These are phyloP conservation scores for Scaptodrosophila latifasciaeformis DNA, from an alignment of 2,888 invertebrate genomes.

Conservation along the genomic window DNA sequence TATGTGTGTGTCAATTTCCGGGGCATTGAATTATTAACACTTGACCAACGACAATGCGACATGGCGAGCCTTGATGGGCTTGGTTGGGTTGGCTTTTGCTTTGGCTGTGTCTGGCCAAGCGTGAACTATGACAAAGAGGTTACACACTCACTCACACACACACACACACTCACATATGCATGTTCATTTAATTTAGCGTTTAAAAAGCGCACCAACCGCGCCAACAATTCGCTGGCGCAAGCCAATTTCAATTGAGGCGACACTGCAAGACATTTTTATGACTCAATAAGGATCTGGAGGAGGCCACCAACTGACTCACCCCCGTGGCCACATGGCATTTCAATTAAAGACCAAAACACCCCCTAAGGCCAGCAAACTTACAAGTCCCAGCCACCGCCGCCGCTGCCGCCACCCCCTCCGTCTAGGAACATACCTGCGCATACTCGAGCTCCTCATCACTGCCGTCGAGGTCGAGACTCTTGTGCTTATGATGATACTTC, in stretches of 20 bases:
- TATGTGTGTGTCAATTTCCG: constrained; percentile 33
- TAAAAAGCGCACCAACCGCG: constrained; percentile 14
- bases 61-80: constrained; percentile 16
- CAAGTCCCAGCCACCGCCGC: too few species aligned
- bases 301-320: not conserved
- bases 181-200: too few species aligned
- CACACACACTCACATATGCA: too few species aligned
- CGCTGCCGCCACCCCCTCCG: too few species aligned
- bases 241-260: constrained; percentile 59
- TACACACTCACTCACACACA: constrained; percentile 2
- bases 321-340: constrained; percentile 10
- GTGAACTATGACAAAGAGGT: constrained; percentile 36
- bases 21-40: constrained; percentile 54
- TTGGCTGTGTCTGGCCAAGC: constrained; percentile 48
- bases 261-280: constrained; percentile 55
- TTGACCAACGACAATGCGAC: constrained; percentile 43
- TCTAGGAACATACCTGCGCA: constrained; percentile 75
- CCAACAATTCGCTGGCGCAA: constrained; percentile 43
- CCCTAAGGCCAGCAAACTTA: too few species aligned
- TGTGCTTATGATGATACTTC: constrained; percentile 68
- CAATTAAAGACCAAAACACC: constrained; percentile 22
- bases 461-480: constrained; percentile 71
- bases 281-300: constrained; percentile 41
- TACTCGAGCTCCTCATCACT: constrained; percentile 78
- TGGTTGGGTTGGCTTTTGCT: constrained; percentile 16